Evolutionary conservation across 2,797 vertebrate genomes (phyloP).

Genomic region (Chloroceryle inda): DNA sequence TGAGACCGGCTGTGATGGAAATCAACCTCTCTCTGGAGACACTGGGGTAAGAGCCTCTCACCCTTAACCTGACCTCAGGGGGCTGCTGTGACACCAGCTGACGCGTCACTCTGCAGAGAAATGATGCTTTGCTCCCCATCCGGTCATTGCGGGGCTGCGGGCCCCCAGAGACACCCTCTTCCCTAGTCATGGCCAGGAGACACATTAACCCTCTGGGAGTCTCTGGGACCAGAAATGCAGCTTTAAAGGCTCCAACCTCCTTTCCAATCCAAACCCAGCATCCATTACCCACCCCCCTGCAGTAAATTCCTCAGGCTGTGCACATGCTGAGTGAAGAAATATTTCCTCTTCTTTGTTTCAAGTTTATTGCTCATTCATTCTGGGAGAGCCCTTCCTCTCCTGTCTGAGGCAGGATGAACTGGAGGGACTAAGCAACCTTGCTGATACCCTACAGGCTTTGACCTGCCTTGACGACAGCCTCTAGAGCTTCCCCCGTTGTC

Average conservation of each 20-base stretch:
- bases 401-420: neutral
- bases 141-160: rapidly evolving
- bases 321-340: neutral
- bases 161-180: neutral
- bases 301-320: neutral
- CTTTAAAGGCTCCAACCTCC: neutral
- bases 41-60: neutral
- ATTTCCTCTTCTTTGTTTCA: neutral
- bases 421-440: neutral
- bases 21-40: neutral
- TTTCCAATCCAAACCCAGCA: neutral
- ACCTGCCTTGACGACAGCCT: neutral
- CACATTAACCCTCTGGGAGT: neutral
- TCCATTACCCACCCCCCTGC: neutral
- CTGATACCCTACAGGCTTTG: neutral
- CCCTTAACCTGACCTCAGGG: neutral
- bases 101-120: neutral
- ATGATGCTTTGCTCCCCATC: neutral
- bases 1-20: neutral
- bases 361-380: neutral
- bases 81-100: neutral
- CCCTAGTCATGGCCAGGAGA: neutral
- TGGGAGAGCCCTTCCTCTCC: neutral
- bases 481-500: neutral
- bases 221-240: neutral